Percentiles rank a stretch among this genome's conserved stretches.
Conservation (phyloP, 2,113 vertebrate species). For the Athene noctua region DNA sequence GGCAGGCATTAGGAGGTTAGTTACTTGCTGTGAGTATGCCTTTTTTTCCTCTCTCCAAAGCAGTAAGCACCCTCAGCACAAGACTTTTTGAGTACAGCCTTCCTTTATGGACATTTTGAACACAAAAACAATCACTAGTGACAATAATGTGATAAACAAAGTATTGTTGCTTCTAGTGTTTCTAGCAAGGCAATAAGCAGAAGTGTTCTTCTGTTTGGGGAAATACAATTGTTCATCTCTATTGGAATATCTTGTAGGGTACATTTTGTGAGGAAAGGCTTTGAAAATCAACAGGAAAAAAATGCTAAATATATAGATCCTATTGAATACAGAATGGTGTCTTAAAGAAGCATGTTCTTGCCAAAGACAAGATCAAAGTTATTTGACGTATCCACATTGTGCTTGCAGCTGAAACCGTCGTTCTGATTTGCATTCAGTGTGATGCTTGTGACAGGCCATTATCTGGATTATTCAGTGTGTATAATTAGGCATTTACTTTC, state of each 20-base stretch:
- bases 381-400: not conserved
- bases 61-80: not conserved
- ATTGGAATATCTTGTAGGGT: not conserved
- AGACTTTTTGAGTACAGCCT: not conserved
- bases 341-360: not conserved
- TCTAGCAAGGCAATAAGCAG: not conserved
- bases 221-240: not conserved
- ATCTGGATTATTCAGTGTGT: not conserved
- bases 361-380: not conserved
- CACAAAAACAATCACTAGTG: rapidly evolving
- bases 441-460: conserved; percentile 16
- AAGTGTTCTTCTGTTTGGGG: not conserved
- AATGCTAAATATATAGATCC: not conserved
- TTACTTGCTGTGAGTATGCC: not conserved
- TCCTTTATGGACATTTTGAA: not conserved
- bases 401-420: conserved; percentile 19
- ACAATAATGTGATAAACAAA: not conserved
- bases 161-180: not conserved
- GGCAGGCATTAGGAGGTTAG: not conserved
- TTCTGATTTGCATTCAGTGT: conserved; percentile 15
- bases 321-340: not conserved
- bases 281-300: not conserved
- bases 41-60: not conserved
- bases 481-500: conserved; percentile 15
- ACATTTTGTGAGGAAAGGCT: not conserved